Base-by-base conservation (phyloP, 2,113 vertebrate genomes). In the Brienomyrus brachyistius region DNA sequence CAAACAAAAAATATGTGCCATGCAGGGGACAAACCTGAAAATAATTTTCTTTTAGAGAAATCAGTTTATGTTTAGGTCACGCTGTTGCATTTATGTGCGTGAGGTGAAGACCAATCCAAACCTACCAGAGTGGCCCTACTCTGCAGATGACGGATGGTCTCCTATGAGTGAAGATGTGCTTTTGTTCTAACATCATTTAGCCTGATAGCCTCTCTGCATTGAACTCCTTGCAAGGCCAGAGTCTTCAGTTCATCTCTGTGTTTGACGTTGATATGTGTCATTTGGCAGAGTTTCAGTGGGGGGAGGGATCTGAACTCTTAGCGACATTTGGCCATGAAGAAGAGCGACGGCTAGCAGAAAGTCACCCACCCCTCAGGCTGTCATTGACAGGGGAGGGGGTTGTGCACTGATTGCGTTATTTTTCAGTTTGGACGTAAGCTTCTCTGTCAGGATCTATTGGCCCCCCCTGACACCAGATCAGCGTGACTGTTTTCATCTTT, bases 181-280 rank as follows among this genome's bases (percentile, higher is more conserved):
- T 84, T 84, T 23, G 40, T 84, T 84, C 9, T 48, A 84, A 48
- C 9, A 47, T 84, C 45, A 48, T 84, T 84, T 84, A 45, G 82
- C 82, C 82, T 84, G 43, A 84, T 84, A 50, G 82, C 82, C 82
- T 84, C 82, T 21, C 40, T n/a, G 23, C 45, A 48, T n/a, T 48
- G 45, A 84, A 84, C 48, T 80, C 19, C 35, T 27, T 23, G 9
- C 74, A 83, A 52, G 31, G 47, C 17, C 50, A 27, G 27, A 82
- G 87, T n/a, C 5, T 15, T 19, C 74, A 19, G 74, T 80, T 43
- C 35, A 80, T 43, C 90, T 90, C 88, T 93, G 90, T 91, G 91
- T 90, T 90, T 89, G 88, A 91, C 93, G 92, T 94, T 94, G 92
- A 93, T 94, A 93, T 93, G 90, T 94, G 94, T 94, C 93, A 94